A percentile compares a stretch with the other conserved stretches of the same genome.
phyloP scores from a whole-genome alignment of 2,797 vertebrate genomes.

The Holocentrus rufus region DNA sequence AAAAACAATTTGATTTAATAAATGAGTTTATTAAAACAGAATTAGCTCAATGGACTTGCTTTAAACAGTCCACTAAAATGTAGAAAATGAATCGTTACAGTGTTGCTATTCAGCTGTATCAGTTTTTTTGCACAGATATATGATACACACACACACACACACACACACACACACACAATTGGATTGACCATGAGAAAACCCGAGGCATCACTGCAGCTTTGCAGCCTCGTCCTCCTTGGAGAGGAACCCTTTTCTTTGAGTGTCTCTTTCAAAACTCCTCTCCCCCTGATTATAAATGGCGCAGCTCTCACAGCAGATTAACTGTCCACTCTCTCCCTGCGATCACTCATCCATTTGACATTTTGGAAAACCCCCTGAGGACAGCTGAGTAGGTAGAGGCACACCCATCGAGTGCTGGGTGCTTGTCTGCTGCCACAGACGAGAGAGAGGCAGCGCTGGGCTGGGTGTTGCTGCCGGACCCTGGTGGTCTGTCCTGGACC shows the following conservation, averaged over 20 bases:
- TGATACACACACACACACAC: no score
- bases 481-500: not conserved
- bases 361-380: slow-evolving; percentile 2
- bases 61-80: no score
- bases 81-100: no score
- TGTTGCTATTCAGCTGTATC: no score
- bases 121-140: no score
- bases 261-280: not conserved
- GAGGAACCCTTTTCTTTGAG: not conserved
- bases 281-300: not conserved
- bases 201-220: not conserved
- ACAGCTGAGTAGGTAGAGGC: slow-evolving; percentile 11
- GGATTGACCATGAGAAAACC: not conserved
- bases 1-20: no score
- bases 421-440: slow-evolving; percentile 1
- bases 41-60: no score
- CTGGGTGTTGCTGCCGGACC: not conserved
- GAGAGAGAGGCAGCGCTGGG: not conserved
- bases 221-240: no score
- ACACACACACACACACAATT: no score
- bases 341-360: not conserved
- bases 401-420: not conserved
- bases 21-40: no score
- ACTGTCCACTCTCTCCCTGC: not conserved
- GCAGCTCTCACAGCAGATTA: slow-evolving; percentile 18